Evolutionary conservation across 2,113 vertebrate species (phyloP).

Genomic region (Pseudorectes ferrugineus): DNA sequence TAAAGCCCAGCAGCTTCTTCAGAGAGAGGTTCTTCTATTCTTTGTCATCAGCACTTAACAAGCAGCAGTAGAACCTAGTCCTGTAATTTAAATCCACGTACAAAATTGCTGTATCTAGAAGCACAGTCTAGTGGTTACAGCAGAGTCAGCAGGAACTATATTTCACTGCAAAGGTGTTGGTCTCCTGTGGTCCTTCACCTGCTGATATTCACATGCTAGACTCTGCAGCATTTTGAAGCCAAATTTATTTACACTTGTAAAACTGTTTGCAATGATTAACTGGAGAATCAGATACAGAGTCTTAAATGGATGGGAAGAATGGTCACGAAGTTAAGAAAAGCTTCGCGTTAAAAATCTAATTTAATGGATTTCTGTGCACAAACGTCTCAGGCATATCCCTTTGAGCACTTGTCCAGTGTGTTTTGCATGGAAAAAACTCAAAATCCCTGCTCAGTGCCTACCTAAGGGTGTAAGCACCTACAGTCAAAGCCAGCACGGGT

Average conservation of each 20-base stretch:
- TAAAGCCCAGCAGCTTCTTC: background rate
- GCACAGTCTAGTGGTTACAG: background rate
- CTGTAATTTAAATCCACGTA: background rate
- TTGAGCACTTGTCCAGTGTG: background rate
- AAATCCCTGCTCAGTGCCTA: background rate
- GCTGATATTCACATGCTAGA: background rate
- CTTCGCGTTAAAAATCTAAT: background rate
- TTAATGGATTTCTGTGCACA: background rate
- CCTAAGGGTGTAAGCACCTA: background rate
- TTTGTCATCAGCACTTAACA: background rate
- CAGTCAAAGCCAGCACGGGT: background rate
- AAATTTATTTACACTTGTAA: background rate
- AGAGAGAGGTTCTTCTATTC: background rate
- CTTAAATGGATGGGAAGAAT: background rate
- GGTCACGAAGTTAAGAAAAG: background rate
- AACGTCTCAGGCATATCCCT: background rate
- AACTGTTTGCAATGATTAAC: background rate
- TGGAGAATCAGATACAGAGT: background rate
- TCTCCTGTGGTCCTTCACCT: background rate
- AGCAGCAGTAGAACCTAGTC: background rate
- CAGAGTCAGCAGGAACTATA: background rate
- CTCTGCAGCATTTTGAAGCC: background rate
- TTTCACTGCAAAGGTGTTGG: background rate
- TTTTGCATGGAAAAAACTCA: background rate
- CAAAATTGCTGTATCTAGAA: background rate